phyloP scores from a whole-genome alignment of 2,888 invertebrate genomes.

The Autographa gamma region DNA sequence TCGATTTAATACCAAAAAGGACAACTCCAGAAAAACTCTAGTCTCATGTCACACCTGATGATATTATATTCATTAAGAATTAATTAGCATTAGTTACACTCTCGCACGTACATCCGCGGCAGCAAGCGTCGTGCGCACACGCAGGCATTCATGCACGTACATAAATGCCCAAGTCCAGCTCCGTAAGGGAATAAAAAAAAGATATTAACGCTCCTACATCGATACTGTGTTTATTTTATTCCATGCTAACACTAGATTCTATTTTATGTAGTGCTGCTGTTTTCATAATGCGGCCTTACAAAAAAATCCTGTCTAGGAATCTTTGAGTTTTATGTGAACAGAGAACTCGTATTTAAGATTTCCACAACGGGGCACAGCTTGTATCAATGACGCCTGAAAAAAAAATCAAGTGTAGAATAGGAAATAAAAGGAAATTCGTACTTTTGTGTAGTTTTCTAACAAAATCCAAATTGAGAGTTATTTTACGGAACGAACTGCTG shows the following conservation, averaged over 20 bases:
- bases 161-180: constrained; percentile 6
- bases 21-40: background rate
- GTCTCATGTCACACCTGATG: constrained; percentile 8
- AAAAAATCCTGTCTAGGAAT: too few species aligned
- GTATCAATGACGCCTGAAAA: too few species aligned
- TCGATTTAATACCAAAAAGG: background rate
- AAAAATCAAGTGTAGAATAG: too few species aligned
- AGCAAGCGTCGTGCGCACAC: background rate
- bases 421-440: too few species aligned
- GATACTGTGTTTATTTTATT: background rate
- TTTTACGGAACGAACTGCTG: too few species aligned
- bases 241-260: background rate
- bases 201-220: background rate
- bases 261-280: background rate
- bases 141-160: constrained; percentile 28
- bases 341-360: too few species aligned
- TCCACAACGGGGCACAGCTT: too few species aligned
- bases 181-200: background rate
- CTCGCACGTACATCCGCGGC: constrained; percentile 32
- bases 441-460: too few species aligned
- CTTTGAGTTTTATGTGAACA: too few species aligned
- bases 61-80: constrained; percentile 26
- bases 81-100: constrained; percentile 10
- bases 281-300: too few species aligned
- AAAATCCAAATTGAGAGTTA: too few species aligned